These are phyloP conservation scores for Choristoneura fumiferana DNA, from an alignment of 1,140 invertebrate genomes.

Conservation along the genomic window DNA sequence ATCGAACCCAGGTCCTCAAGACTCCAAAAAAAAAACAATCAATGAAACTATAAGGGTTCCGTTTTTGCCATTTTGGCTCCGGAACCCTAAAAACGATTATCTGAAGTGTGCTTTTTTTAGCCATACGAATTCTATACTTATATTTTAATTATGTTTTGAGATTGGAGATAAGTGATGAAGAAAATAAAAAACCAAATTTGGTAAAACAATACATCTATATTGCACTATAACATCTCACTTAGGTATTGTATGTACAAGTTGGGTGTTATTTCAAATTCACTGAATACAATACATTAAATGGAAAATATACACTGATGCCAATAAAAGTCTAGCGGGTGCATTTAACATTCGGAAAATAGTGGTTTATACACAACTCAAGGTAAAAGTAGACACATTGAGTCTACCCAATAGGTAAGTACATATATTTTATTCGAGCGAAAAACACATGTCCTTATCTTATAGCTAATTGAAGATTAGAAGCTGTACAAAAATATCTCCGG, in stretches of 20 bases:
- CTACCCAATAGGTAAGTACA: not conserved
- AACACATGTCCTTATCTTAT: conserved; percentile 10
- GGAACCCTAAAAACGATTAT: too few relatives aligned
- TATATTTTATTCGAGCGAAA: conserved; percentile 9
- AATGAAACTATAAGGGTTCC: too few relatives aligned
- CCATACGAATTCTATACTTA: too few relatives aligned
- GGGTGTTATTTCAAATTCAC: conserved; percentile 35
- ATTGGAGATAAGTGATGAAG: not conserved
- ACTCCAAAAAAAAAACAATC: too few relatives aligned
- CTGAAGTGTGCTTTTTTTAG: too few relatives aligned
- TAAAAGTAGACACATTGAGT: not conserved
- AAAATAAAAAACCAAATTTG: conserved; percentile 42
- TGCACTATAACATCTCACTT: conserved; percentile 76
- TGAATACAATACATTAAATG: conserved; percentile 28
- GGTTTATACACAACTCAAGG: not conserved
- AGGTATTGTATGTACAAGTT: conserved; percentile 66
- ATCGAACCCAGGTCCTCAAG: too few relatives aligned
- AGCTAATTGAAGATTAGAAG: conserved; percentile 19
- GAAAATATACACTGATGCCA: conserved; percentile 33
- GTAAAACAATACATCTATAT: conserved; percentile 75
- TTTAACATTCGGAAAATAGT: conserved; percentile 20
- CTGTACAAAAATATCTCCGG: conserved; percentile 31
- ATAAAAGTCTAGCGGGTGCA: conserved; percentile 35
- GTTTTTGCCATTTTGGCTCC: too few relatives aligned
- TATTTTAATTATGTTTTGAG: too few relatives aligned